Evolutionary conservation across 2,888 invertebrate genomes (phyloP).

Genomic region (Acleris emargana): DNA sequence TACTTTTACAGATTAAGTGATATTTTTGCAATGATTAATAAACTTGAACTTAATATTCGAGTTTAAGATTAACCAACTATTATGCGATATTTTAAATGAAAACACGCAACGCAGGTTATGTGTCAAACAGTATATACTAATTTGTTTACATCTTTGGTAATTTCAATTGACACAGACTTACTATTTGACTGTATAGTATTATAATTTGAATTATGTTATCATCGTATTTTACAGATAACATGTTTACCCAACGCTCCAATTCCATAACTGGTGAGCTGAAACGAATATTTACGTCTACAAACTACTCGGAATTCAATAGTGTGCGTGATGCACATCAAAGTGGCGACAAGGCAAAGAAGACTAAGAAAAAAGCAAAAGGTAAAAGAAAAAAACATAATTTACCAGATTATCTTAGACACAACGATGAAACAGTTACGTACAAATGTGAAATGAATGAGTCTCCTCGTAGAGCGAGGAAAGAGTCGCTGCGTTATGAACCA

Average conservation of each 20-base stretch:
- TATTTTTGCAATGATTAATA: too few relatives aligned
- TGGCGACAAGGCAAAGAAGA: background rate
- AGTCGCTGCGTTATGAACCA: background rate
- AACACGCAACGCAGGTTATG: too few relatives aligned
- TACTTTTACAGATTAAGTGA: too few relatives aligned
- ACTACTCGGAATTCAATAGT: background rate
- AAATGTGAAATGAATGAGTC: conserved; percentile 2
- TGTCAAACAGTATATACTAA: too few relatives aligned
- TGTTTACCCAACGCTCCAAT: background rate
- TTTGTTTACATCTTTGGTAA: too few relatives aligned
- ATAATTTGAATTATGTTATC: too few relatives aligned
- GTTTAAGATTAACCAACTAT: too few relatives aligned
- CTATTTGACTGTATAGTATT: too few relatives aligned
- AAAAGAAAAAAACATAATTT: background rate
- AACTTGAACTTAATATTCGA: too few relatives aligned
- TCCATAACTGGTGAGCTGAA: conserved; percentile 13
- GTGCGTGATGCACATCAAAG: background rate
- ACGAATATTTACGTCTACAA: conserved; percentile 1
- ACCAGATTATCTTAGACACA: conserved; percentile 1
- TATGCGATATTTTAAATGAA: too few relatives aligned
- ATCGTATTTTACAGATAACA: conserved; percentile 10
- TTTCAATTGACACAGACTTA: too few relatives aligned
- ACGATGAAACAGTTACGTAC: conserved; percentile 11
- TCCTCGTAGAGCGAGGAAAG: background rate
- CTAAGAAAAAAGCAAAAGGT: conserved; percentile 8